Percentiles rank a stretch among this genome's conserved stretches.
phyloP scores from a whole-genome alignment of 2,888 invertebrate species.

The Augochlorella aurata region DNA sequence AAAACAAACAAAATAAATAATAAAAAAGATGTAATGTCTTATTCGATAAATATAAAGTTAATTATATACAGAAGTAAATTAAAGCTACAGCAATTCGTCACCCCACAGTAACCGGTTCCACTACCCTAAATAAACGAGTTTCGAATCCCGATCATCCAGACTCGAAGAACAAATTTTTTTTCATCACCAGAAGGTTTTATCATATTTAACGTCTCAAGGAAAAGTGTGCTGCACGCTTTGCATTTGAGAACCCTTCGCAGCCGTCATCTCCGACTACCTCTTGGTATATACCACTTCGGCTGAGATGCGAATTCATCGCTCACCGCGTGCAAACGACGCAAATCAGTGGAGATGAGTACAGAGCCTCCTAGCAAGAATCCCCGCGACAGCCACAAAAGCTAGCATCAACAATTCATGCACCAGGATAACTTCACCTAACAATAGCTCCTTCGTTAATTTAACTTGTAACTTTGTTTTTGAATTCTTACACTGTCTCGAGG shows the following conservation, averaged over 20 bases:
- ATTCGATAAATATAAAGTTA: no score
- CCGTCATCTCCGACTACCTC: background rate
- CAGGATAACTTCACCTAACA: background rate
- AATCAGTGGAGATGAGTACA: background rate
- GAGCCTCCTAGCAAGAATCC: background rate
- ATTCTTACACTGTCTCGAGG: background rate
- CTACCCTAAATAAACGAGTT: background rate
- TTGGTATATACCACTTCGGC: background rate
- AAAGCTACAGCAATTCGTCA: no score
- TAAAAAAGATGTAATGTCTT: no score
- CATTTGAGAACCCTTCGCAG: background rate
- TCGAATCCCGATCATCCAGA: background rate
- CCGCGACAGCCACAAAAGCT: background rate
- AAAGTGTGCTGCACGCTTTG: background rate
- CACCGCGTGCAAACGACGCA: background rate
- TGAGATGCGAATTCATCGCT: background rate
- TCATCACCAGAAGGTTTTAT: background rate
- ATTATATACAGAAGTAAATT: no score
- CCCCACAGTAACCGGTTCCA: no score
- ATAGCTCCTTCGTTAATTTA: background rate
- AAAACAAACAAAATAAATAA: no score
- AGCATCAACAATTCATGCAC: background rate
- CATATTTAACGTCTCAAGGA: background rate
- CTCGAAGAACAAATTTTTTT: background rate
- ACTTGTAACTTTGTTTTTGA: background rate